A percentile compares a stretch with the other conserved stretches of the same genome.
These are phyloP conservation scores for Theropithecus gelada DNA, from an alignment of 2,113 vertebrate species.

Conservation along the genomic window DNA sequence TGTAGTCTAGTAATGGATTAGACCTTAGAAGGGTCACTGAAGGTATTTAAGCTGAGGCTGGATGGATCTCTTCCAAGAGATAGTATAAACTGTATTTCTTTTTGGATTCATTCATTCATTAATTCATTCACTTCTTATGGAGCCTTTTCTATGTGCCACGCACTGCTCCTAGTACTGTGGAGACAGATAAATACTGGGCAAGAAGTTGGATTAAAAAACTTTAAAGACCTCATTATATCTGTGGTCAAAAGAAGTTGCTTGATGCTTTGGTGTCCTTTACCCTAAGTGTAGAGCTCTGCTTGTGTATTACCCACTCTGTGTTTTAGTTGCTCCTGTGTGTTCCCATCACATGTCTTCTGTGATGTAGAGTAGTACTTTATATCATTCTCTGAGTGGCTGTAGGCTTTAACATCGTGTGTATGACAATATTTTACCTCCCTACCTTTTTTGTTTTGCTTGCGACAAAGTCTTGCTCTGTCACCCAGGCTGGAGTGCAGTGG, in stretches of 20 bases:
- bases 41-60: neutral
- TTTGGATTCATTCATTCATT: neutral
- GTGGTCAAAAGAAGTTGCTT: neutral
- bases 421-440: neutral
- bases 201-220: neutral
- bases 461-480: too few relatives aligned
- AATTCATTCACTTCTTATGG: neutral
- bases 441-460: neutral
- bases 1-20: neutral
- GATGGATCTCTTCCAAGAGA: neutral
- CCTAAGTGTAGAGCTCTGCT: neutral
- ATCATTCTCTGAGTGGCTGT: neutral
- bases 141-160: neutral
- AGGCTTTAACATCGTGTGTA: neutral
- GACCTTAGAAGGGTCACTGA: neutral
- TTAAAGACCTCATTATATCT: neutral
- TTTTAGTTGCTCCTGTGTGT: neutral
- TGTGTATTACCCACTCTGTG: neutral
- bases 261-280: neutral
- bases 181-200: neutral
- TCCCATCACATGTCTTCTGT: neutral
- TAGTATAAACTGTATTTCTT: neutral
- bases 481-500: too few relatives aligned
- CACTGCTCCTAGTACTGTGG: neutral
- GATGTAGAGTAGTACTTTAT: neutral